Evolutionary conservation across 2,888 invertebrate genomes (phyloP).

Genomic region (Clusia tigrina): DNA sequence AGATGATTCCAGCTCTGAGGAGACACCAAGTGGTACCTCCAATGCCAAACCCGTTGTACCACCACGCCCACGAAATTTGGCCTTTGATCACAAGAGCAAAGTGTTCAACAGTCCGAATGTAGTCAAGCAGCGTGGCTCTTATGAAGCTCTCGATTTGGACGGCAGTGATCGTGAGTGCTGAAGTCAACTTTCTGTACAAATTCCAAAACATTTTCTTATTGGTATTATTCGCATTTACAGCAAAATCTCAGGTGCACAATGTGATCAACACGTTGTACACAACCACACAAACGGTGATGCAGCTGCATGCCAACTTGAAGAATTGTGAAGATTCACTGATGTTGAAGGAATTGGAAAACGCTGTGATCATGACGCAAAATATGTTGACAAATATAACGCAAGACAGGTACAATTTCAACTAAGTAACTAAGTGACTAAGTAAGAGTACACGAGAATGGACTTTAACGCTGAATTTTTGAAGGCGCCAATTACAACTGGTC

Average conservation of each 20-base stretch:
- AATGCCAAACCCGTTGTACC: conserved; percentile 69
- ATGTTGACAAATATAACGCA: conserved; percentile 64
- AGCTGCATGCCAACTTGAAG: conserved; percentile 63
- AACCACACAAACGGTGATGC: conserved; percentile 63
- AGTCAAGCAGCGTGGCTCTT: conserved; percentile 49
- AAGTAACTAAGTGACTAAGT: too few relatives aligned
- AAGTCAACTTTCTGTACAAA: neutral
- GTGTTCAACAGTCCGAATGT: conserved; percentile 49
- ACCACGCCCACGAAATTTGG: conserved; percentile 73
- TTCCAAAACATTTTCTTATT: neutral
- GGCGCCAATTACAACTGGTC: too few relatives aligned
- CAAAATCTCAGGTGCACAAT: conserved; percentile 71
- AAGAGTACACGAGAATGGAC: neutral
- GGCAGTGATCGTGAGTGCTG: conserved; percentile 55
- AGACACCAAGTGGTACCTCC: conserved; percentile 62
- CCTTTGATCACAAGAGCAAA: conserved; percentile 68
- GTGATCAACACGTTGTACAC: conserved; percentile 68
- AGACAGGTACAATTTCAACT: conserved; percentile 58
- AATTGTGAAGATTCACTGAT: conserved; percentile 60
- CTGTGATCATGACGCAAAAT: conserved; percentile 65
- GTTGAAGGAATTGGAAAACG: conserved; percentile 65
- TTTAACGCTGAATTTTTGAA: too few relatives aligned
- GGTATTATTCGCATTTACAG: conserved; percentile 56
- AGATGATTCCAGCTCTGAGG: conserved; percentile 85
- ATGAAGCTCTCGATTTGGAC: conserved; percentile 52